These are phyloP conservation scores for Maniola jurtina DNA, from an alignment of 1,140 invertebrate genomes.

Conservation along the genomic window DNA sequence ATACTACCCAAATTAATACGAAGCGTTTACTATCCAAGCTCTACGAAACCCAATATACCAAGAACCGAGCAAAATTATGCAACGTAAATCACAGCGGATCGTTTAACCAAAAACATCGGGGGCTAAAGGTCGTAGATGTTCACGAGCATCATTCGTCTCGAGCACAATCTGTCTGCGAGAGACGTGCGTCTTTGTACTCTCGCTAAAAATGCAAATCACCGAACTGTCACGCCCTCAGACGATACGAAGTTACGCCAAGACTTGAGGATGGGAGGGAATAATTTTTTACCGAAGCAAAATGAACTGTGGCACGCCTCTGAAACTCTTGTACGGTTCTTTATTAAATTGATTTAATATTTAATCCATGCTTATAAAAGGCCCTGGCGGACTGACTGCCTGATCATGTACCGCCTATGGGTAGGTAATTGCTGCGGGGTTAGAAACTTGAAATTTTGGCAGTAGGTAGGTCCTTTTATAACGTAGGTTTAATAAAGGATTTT, in stretches of 20 bases:
- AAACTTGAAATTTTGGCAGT: no score
- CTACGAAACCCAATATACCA: not conserved
- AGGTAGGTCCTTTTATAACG: no score
- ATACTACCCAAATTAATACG: not conserved
- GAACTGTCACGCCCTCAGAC: slow-evolving; percentile 60
- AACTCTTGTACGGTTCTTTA: slow-evolving; percentile 8
- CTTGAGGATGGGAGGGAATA: slow-evolving; percentile 44
- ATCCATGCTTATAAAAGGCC: no score
- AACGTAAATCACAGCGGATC: slow-evolving; percentile 8
- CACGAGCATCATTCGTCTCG: slow-evolving; percentile 63
- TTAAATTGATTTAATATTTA: not conserved
- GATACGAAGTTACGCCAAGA: slow-evolving; percentile 39
- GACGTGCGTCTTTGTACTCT: slow-evolving; percentile 69
- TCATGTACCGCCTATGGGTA: no score
- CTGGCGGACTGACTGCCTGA: no score
- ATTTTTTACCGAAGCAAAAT: slow-evolving; percentile 68
- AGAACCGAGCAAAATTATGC: not conserved
- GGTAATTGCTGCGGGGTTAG: no score
- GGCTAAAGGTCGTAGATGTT: slow-evolving; percentile 18
- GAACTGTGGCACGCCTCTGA: slow-evolving; percentile 54
- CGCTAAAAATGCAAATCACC: slow-evolving; percentile 75
- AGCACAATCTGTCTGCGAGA: slow-evolving; percentile 62
- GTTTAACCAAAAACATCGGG: slow-evolving; percentile 11
- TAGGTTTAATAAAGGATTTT: no score
- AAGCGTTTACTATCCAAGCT: not conserved